Conservation (phyloP, 1,140 invertebrate genomes). For the Drosophila melanogaster region Release_6_plus_ISO1_MT NT_037436.4:17151001-17151500, state of each 20-base stretch:
- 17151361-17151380: conserved; percentile 29
- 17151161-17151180: conserved; percentile 72
- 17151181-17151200: conserved; percentile 78
- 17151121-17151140: conserved; percentile 57
- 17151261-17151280: conserved; percentile 33
- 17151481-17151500: conserved; percentile 32
- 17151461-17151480: conserved; percentile 81
- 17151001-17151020: conserved; percentile 79
- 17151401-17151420: conserved; percentile 11
- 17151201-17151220: conserved; percentile 81
- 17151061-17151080: conserved; percentile 80
- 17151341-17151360: conserved; percentile 61
- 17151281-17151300: conserved; percentile 9
- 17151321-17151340: conserved; percentile 54
- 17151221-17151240: conserved; percentile 65
- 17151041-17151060: conserved; percentile 83
- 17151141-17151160: conserved; percentile 83
- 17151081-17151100: conserved; percentile 34
- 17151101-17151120: conserved; percentile 1
- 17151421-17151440: conserved; percentile 62
- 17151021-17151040: conserved; percentile 81
- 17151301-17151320: conserved; percentile 16
- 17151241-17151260: conserved; percentile 9
- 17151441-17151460: conserved; percentile 81
- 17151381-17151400: not conserved